These are phyloP conservation scores for Tautogolabrus adspersus DNA, from an alignment of 2,113 vertebrate genomes.

Conservation along the genomic window DNA sequence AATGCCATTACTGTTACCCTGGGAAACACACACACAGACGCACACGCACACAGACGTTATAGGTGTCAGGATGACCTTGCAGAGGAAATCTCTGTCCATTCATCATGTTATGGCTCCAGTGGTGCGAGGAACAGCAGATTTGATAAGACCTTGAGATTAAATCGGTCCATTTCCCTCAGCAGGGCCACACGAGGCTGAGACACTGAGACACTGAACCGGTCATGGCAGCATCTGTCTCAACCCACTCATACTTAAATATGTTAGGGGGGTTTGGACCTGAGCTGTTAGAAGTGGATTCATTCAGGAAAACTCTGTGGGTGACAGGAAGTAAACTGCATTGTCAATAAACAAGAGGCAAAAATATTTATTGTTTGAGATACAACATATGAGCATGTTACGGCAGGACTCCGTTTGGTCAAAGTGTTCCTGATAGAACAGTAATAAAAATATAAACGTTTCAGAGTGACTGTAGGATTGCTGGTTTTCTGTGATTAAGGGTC, in stretches of 20 bases:
- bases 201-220: neutral
- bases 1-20: slow-evolving; percentile 20
- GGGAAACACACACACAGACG: slow-evolving; percentile 10
- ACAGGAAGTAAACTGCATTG: too few species aligned
- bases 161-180: slow-evolving; percentile 9
- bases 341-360: too few species aligned
- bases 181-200: neutral
- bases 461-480: too few species aligned
- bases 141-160: slow-evolving; percentile 53
- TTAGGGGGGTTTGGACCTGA: too few species aligned
- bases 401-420: too few species aligned
- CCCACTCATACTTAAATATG: neutral
- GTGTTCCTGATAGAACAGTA: too few species aligned
- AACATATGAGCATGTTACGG: too few species aligned
- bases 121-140: slow-evolving; percentile 38
- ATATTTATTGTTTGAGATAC: too few species aligned
- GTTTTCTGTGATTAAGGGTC: too few species aligned
- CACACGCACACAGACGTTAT: neutral
- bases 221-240: neutral
- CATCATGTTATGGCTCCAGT: slow-evolving; percentile 51
- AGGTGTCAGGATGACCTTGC: slow-evolving; percentile 61
- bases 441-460: too few species aligned
- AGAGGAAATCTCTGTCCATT: slow-evolving; percentile 60
- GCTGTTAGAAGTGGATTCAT: too few species aligned
- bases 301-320: too few species aligned